These are phyloP conservation scores for Anisognathus igniventris DNA, from an alignment of 2,797 vertebrate species.

Conservation along the genomic window DNA sequence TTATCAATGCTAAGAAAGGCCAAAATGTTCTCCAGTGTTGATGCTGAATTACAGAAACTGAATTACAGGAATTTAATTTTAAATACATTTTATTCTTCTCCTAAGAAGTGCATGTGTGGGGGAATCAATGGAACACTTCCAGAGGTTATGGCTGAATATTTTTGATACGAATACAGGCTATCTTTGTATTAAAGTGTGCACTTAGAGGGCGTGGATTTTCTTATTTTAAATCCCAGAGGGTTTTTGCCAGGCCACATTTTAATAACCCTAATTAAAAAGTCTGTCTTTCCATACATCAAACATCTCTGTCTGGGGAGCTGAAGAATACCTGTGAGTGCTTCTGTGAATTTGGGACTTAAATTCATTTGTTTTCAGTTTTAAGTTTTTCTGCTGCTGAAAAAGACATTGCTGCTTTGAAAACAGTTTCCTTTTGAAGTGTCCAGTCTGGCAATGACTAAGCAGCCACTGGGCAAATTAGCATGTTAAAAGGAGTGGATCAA, in stretches of 20 bases:
- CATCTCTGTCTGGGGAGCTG: slow-evolving; percentile 7
- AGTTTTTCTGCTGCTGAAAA: slow-evolving; percentile 68
- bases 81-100: not conserved
- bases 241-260: slow-evolving; percentile 12
- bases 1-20: slow-evolving; percentile 33
- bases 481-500: slow-evolving; percentile 86
- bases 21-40: slow-evolving; percentile 26
- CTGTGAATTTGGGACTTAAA: slow-evolving; percentile 65
- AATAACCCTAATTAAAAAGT: slow-evolving; percentile 38
- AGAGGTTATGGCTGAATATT: not conserved
- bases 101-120: not conserved
- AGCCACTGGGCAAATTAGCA: slow-evolving; percentile 82
- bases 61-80: slow-evolving; percentile 46
- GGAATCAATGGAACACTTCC: not conserved
- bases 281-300: slow-evolving; percentile 38
- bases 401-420: slow-evolving; percentile 77
- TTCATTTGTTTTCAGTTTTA: slow-evolving; percentile 67
- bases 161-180: not conserved
- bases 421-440: slow-evolving; percentile 83
- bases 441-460: slow-evolving; percentile 76
- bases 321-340: not conserved
- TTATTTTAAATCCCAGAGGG: slow-evolving; percentile 15
- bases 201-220: slow-evolving; percentile 4
- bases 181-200: not conserved
- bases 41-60: slow-evolving; percentile 15